Evolutionary conservation across 2,888 invertebrate genomes (phyloP).

Genomic region (Eulithis testata): DNA sequence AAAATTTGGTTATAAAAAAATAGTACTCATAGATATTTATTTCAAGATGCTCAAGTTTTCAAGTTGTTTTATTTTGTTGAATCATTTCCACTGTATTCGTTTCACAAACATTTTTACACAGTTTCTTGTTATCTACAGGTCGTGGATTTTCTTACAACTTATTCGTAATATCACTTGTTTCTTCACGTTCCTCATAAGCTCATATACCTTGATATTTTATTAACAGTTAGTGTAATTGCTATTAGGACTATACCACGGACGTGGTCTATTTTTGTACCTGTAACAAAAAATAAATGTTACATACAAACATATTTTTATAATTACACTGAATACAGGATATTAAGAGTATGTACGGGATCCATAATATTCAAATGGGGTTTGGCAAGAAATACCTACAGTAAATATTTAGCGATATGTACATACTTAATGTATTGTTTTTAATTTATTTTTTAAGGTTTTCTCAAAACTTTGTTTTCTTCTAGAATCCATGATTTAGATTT

Average conservation of each 20-base stretch:
- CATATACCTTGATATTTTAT: conserved; percentile 64
- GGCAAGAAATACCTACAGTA: no score
- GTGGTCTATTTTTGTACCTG: conserved; percentile 62
- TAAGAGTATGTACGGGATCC: no score
- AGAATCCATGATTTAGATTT: no score
- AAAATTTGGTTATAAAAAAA: no score
- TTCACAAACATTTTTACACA: conserved; percentile 30
- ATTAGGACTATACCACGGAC: conserved; percentile 51
- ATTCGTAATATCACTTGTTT: conserved; percentile 75
- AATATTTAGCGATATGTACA: no score
- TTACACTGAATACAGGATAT: no score
- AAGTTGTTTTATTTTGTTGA: conserved; percentile 6
- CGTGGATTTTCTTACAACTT: conserved; percentile 67
- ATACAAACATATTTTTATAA: no score
- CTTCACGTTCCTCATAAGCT: conserved; percentile 77
- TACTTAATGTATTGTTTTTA: no score
- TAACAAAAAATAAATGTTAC: conserved; percentile 50
- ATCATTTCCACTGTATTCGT: conserved; percentile 19
- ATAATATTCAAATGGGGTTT: no score
- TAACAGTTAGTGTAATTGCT: conserved; percentile 59
- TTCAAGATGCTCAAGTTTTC: conserved; percentile 21
- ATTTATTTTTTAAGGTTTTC: no score
- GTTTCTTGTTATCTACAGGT: conserved; percentile 45
- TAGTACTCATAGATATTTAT: no score
- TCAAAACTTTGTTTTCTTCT: no score